A percentile compares a stretch with the other conserved stretches of the same genome.
phyloP scores from a whole-genome alignment of 1,140 invertebrate species.

The Diprion similis region DNA sequence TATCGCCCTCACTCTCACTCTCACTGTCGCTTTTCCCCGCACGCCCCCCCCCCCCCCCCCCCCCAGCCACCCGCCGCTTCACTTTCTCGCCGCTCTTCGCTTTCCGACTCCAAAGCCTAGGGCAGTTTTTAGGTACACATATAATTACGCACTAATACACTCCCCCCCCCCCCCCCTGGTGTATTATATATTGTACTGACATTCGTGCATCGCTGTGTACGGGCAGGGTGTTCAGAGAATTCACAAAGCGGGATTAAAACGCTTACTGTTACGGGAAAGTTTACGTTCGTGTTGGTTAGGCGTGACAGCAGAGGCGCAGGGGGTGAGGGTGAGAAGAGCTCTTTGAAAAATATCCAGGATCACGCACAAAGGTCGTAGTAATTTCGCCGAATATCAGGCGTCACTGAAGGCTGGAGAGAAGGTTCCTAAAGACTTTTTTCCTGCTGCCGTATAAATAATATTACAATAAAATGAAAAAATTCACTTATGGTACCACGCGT shows the following conservation, averaged over 20 bases:
- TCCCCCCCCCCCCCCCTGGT: not conserved
- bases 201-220: not conserved
- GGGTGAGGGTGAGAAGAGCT: conserved; percentile 18
- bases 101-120: not conserved
- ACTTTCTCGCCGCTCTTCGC: not conserved
- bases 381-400: not conserved
- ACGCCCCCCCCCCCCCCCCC: conserved; percentile 4
- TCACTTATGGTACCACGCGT: no score
- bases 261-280: conserved; percentile 21
- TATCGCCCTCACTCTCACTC: conserved; percentile 5
- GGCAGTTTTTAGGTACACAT: conserved; percentile 6
- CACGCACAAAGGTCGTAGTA: not conserved
- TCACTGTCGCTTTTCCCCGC: conserved; percentile 18
- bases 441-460: no score
- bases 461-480: no score
- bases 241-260: conserved; percentile 4
- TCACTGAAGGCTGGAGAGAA: no score
- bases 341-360: conserved; percentile 6
- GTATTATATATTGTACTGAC: not conserved
- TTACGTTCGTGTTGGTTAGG: not conserved
- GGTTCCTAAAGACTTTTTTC: no score
- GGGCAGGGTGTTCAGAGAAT: not conserved
- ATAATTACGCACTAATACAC: conserved; percentile 22
- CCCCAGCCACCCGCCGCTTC: not conserved
- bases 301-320: not conserved